Percentiles rank a stretch among this genome's conserved stretches.
These are phyloP conservation scores for Phenganax marumi DNA, from an alignment of 92 coral and sea anemone species.

Conservation along the genomic window DNA sequence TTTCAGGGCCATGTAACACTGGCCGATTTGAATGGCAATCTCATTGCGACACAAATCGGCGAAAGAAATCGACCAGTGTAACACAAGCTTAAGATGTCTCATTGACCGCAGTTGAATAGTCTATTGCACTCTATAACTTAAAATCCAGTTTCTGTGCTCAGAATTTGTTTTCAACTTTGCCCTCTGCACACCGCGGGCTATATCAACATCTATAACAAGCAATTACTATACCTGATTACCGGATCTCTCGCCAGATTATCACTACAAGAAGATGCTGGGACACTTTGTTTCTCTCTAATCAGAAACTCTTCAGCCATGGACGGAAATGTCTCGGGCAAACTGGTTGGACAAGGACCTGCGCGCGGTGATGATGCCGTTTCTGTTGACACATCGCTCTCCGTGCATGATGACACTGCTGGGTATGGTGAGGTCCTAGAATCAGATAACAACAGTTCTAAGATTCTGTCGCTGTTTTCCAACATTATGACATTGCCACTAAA, in stretches of 20 bases:
- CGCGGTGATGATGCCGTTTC: constrained; percentile 24
- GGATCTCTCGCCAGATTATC: not conserved
- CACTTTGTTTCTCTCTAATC: not conserved
- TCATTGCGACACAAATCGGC: too few species aligned
- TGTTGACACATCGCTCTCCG: constrained; percentile 9
- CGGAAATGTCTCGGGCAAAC: not conserved
- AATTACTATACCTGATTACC: too few species aligned
- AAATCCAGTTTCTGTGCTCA: not conserved
- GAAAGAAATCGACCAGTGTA: too few species aligned
- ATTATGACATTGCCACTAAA: not conserved
- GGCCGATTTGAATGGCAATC: too few species aligned
- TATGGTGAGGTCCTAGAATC: not conserved
- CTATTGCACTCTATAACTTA: not conserved
- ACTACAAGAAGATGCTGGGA: not conserved
- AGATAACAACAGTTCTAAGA: not conserved
- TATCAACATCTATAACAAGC: too few species aligned
- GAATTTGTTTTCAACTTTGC: too few species aligned
- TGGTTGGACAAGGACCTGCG: constrained; percentile 2
- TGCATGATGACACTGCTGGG: not conserved
- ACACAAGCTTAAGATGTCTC: too few species aligned
- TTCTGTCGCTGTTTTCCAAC: not conserved
- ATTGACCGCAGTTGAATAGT: too few species aligned
- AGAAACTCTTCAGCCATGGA: not conserved
- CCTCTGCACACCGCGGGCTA: too few species aligned
- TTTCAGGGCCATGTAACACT: too few species aligned